These are phyloP conservation scores for Mactra quadrangularis DNA, from an alignment of 1,140 invertebrate genomes.

Conservation along the genomic window DNA sequence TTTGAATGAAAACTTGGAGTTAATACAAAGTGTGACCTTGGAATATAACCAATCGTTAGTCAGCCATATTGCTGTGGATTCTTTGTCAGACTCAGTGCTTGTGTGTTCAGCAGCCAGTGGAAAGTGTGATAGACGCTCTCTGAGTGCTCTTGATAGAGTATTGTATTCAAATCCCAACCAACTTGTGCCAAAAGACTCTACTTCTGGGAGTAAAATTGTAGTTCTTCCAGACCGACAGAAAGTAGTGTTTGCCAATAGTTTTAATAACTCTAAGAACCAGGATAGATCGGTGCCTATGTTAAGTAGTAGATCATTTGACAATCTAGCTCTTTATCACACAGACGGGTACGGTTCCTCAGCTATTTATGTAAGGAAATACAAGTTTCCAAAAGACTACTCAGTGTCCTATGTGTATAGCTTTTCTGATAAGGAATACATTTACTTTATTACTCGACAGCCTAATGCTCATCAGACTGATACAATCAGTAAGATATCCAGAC, in stretches of 20 bases:
- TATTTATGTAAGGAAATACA: conserved; percentile 24
- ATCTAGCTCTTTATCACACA: conserved; percentile 95
- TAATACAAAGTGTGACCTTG: background rate
- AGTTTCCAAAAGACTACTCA: conserved; percentile 61
- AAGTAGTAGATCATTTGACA: conserved; percentile 84
- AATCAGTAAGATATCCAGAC: conserved; percentile 96
- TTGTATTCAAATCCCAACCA: conserved; percentile 24
- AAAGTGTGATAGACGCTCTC: conserved; percentile 17
- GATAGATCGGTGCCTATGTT: conserved; percentile 10
- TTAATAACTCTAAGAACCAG: background rate
- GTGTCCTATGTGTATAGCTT: conserved; percentile 99
- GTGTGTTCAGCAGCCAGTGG: conserved; percentile 38
- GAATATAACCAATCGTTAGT: background rate
- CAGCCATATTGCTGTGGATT: conserved; percentile 44
- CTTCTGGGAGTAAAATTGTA: background rate
- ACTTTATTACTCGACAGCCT: conserved; percentile 97
- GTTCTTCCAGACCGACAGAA: background rate
- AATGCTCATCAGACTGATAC: conserved; percentile 85
- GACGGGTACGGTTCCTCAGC: conserved; percentile 84
- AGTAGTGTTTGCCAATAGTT: conserved; percentile 39
- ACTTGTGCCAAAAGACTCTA: conserved; percentile 4
- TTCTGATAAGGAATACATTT: conserved; percentile 97
- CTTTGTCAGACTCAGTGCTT: conserved; percentile 33
- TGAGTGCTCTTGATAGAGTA: conserved; percentile 17
- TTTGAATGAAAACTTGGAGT: conserved; percentile 24